These are phyloP conservation scores for Plodia interpunctella DNA, from an alignment of 1,140 invertebrate genomes.

Conservation along the genomic window DNA sequence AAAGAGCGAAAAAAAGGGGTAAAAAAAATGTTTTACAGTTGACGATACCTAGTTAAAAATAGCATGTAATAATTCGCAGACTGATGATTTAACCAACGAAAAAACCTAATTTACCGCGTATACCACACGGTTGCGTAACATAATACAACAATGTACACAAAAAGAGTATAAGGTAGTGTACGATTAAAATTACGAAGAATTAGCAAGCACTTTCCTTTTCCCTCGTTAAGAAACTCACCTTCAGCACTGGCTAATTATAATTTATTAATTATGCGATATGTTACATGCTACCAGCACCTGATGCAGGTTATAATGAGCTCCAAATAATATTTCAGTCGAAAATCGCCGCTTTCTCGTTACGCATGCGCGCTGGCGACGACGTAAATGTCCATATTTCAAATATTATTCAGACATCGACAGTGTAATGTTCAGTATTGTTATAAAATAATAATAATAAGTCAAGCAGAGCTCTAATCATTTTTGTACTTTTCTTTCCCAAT, in stretches of 20 bases:
- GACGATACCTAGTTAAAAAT: neutral
- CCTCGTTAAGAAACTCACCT: conserved; percentile 24
- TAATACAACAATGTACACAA: neutral
- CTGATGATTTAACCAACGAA: neutral
- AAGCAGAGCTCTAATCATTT: no score
- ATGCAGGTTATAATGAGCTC: conserved; percentile 9
- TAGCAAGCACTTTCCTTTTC: conserved; percentile 28
- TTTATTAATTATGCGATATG: conserved; percentile 20
- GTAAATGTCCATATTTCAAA: neutral
- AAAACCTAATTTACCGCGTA: neutral
- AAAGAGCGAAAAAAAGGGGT: no score
- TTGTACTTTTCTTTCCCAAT: no score
- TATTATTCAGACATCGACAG: conserved; percentile 2
- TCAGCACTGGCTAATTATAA: conserved; percentile 19
- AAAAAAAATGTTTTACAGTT: neutral
- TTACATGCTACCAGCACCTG: conserved; percentile 14
- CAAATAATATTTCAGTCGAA: conserved; percentile 13
- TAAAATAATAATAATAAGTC: no score
- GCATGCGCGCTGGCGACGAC: neutral
- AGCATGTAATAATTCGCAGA: neutral
- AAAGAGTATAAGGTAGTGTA: neutral
- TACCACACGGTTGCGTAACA: conserved; percentile 1
- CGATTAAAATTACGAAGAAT: neutral
- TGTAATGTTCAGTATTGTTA: no score
- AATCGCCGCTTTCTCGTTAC: conserved; percentile 15